These are phyloP conservation scores for Campoplex capitator DNA, from an alignment of 2,888 invertebrate genomes.

Conservation along the genomic window DNA sequence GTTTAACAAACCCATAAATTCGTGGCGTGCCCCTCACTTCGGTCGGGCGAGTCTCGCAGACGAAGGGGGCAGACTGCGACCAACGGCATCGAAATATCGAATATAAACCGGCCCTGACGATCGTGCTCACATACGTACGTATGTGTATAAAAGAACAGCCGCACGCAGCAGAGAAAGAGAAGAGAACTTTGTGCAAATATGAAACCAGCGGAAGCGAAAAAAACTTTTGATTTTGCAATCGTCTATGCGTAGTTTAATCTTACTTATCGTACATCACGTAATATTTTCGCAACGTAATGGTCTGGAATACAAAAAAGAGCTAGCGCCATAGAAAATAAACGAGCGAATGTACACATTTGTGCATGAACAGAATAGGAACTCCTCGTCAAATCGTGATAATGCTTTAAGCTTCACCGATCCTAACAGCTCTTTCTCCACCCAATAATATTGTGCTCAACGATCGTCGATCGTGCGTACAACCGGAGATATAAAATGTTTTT, in stretches of 20 bases:
- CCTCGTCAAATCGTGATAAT: slow-evolving; percentile 47
- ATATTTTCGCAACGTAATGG: slow-evolving; percentile 38
- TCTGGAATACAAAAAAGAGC: slow-evolving; percentile 41
- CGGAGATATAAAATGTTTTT: slow-evolving; percentile 22
- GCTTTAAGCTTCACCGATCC: slow-evolving; percentile 44
- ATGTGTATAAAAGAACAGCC: too few species aligned
- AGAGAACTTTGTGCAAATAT: slow-evolving; percentile 9
- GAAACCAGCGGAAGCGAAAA: slow-evolving; percentile 1
- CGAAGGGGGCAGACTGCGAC: slow-evolving; percentile 23
- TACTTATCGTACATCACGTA: slow-evolving; percentile 16
- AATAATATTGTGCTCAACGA: slow-evolving; percentile 37
- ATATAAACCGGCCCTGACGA: slow-evolving; percentile 49
- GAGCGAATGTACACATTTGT: neutral
- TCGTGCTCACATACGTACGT: neutral
- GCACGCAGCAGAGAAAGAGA: neutral
- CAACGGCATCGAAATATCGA: slow-evolving; percentile 58
- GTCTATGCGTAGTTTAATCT: neutral
- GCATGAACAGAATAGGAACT: slow-evolving; percentile 3
- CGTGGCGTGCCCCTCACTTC: slow-evolving; percentile 66
- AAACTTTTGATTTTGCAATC: neutral
- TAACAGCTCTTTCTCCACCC: slow-evolving; percentile 14
- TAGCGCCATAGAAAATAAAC: slow-evolving; percentile 9
- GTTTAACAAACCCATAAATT: slow-evolving; percentile 75
- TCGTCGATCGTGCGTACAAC: slow-evolving; percentile 60
- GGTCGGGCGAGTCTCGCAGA: slow-evolving; percentile 19